Evolutionary conservation across 2,888 invertebrate genomes (phyloP).

Genomic region (Erebia palarica): DNA sequence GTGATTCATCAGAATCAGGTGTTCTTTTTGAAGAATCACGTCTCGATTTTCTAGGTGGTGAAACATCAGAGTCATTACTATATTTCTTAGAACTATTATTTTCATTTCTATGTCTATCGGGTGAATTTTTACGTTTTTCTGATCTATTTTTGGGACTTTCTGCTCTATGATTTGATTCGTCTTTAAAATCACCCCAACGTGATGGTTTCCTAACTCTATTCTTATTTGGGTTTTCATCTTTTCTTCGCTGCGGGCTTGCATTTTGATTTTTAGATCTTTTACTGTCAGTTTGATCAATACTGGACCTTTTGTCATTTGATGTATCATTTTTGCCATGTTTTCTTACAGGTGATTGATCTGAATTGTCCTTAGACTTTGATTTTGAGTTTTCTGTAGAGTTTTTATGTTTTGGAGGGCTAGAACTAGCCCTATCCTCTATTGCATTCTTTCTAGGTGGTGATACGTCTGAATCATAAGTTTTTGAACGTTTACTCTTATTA

Average conservation of each 20-base stretch:
- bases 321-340: background rate
- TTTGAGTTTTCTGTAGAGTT: background rate
- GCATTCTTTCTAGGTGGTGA: slow-evolving; percentile 48
- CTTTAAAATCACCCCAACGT: slow-evolving; percentile 33
- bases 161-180: slow-evolving; percentile 13
- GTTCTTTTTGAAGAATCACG: slow-evolving; percentile 33
- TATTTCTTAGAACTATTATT: slow-evolving; percentile 21
- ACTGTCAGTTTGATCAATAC: slow-evolving; percentile 38
- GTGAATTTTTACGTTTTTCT: slow-evolving; percentile 21
- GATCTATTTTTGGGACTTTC: slow-evolving; percentile 9
- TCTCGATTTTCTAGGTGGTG: slow-evolving; percentile 46
- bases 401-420: slow-evolving; percentile 22
- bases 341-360: slow-evolving; percentile 1
- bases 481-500: slow-evolving; percentile 11
- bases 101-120: slow-evolving; percentile 35
- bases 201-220: slow-evolving; percentile 22
- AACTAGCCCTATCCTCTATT: slow-evolving; percentile 2
- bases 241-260: slow-evolving; percentile 42
- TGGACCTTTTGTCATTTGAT: slow-evolving; percentile 32
- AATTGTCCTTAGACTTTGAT: background rate
- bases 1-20: slow-evolving; percentile 58
- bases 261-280: slow-evolving; percentile 42
- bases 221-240: slow-evolving; percentile 12
- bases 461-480: slow-evolving; percentile 46
- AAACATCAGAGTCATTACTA: slow-evolving; percentile 44